These are phyloP conservation scores for Peromyscus attwateri DNA, from an alignment of 2,797 vertebrate species.

Conservation along the genomic window DNA sequence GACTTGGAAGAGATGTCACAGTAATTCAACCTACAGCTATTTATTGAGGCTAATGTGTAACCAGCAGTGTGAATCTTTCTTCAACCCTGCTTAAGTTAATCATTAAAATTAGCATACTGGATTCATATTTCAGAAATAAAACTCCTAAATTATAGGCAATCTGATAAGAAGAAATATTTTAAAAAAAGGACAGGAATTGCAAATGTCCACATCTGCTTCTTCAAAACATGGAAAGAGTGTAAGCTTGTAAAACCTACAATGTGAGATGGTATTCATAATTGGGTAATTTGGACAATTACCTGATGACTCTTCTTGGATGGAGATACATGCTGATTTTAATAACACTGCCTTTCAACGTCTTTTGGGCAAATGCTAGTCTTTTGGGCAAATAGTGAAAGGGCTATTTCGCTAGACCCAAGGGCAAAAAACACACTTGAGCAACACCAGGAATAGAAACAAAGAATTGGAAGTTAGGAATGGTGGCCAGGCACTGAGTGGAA, in stretches of 20 bases:
- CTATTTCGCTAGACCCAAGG: background rate
- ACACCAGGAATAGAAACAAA: background rate
- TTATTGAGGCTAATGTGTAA: background rate
- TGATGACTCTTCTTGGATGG: background rate
- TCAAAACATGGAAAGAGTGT: background rate
- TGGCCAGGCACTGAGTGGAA: background rate
- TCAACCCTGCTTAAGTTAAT: background rate
- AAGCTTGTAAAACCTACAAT: background rate
- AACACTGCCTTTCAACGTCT: background rate
- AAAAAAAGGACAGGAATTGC: background rate
- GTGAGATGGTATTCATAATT: background rate
- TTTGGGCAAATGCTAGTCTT: constrained; percentile 12
- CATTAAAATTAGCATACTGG: constrained; percentile 26
- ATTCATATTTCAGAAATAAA: constrained; percentile 66
- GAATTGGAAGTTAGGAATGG: background rate
- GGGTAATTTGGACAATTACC: background rate
- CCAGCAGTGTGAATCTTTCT: background rate
- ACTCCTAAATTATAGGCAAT: constrained; percentile 11
- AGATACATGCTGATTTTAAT: constrained; percentile 4
- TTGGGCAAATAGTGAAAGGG: too few species aligned
- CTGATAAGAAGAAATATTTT: background rate
- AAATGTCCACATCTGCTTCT: constrained; percentile 2
- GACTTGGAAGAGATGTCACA: constrained; percentile 7
- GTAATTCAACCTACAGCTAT: background rate
- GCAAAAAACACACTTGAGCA: background rate